These are phyloP conservation scores for Platalea minor DNA, from an alignment of 2,797 vertebrate genomes.

Conservation along the genomic window DNA sequence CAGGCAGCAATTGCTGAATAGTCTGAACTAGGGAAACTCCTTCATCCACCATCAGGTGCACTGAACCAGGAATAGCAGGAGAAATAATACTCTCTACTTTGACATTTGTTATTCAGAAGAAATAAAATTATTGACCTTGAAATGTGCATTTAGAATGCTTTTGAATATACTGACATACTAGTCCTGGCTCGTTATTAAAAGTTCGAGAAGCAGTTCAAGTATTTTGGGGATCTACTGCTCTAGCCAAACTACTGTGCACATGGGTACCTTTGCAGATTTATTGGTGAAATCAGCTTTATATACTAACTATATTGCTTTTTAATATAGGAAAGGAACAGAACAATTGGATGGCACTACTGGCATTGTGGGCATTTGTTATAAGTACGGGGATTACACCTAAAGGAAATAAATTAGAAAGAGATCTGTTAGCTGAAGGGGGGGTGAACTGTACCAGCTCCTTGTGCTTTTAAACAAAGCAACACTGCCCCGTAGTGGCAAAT, in stretches of 20 bases:
- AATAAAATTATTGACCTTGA: neutral
- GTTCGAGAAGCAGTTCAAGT: neutral
- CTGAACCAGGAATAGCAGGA: neutral
- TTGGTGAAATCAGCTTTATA: neutral
- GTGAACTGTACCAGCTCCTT: too few relatives aligned
- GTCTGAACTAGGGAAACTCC: neutral
- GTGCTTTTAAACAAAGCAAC: neutral
- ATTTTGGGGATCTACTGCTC: neutral
- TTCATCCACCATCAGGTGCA: neutral
- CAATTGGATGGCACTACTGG: neutral
- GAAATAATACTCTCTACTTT: neutral
- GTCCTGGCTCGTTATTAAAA: neutral
- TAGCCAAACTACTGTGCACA: too few relatives aligned
- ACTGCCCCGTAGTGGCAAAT: neutral
- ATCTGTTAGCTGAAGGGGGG: neutral
- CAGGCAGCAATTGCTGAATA: neutral
- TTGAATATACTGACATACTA: neutral
- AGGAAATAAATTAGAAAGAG: neutral
- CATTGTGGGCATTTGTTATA: neutral
- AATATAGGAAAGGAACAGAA: neutral
- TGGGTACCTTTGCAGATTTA: neutral
- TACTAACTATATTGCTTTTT: neutral
- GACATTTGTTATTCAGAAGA: neutral
- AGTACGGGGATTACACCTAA: neutral
- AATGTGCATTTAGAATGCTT: neutral